Conservation (phyloP, 1,140 invertebrate species). For the Ceratina calcarata region DNA sequence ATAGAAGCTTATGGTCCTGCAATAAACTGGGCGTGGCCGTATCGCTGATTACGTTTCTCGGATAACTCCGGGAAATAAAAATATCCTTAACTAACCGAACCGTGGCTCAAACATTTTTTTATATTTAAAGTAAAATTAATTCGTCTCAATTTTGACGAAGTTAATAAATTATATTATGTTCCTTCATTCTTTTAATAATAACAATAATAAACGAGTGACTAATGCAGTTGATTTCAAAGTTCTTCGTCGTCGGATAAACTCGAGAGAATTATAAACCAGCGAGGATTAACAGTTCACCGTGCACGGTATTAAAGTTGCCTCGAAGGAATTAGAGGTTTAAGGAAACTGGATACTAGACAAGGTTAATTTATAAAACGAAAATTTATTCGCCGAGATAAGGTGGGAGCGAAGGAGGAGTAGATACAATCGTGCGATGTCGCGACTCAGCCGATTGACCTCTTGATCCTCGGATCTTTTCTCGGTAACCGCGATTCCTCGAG, state of each 20-base stretch:
- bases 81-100: slow-evolving; percentile 8
- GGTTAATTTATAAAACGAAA: not conserved
- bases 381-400: not conserved
- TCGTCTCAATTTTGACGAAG: too few relatives aligned
- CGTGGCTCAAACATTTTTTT: too few relatives aligned
- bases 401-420: not conserved
- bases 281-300: too few relatives aligned
- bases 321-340: too few relatives aligned
- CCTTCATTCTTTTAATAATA: too few relatives aligned
- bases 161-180: too few relatives aligned
- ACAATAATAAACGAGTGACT: too few relatives aligned
- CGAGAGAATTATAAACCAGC: too few relatives aligned
- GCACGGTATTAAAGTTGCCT: too few relatives aligned
- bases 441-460: slow-evolving; percentile 14
- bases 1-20: slow-evolving; percentile 27
- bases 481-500: slow-evolving; percentile 9
- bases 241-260: too few relatives aligned
- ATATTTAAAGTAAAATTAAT: too few relatives aligned
- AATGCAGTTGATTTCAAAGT: too few relatives aligned
- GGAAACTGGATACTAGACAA: not conserved
- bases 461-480: slow-evolving; percentile 9
- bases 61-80: slow-evolving; percentile 12
- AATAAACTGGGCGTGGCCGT: slow-evolving; percentile 51
- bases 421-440: slow-evolving; percentile 18
- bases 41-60: slow-evolving; percentile 44